phyloP scores from a whole-genome alignment of 2,888 invertebrate species.

The Pandemis heparana region DNA sequence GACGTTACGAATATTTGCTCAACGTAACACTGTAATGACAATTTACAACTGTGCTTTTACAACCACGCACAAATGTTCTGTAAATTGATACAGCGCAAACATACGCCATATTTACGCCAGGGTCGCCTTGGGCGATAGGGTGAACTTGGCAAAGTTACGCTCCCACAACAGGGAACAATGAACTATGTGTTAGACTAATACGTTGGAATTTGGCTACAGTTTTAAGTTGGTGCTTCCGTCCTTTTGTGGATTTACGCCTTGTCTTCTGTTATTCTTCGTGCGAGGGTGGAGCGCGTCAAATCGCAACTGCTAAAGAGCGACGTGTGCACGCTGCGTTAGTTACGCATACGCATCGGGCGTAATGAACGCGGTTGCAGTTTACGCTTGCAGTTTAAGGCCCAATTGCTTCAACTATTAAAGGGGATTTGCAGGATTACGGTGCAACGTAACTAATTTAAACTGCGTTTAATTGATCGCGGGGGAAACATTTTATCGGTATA shows the following conservation, averaged over 20 bases:
- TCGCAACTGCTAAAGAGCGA: slow-evolving; percentile 70
- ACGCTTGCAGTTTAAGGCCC: slow-evolving; percentile 56
- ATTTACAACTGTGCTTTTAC: slow-evolving; percentile 47
- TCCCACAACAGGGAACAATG: neutral
- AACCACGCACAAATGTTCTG: slow-evolving; percentile 67
- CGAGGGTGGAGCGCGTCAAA: slow-evolving; percentile 73
- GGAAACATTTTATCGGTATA: neutral
- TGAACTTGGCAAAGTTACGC: slow-evolving; percentile 49
- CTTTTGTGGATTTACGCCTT: slow-evolving; percentile 4
- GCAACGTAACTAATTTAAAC: slow-evolving; percentile 14
- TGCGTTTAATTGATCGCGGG: slow-evolving; percentile 12
- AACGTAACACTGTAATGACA: slow-evolving; percentile 36
- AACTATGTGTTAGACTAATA: neutral
- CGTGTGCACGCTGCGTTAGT: slow-evolving; percentile 74
- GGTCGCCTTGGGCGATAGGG: slow-evolving; percentile 53
- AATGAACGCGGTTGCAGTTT: slow-evolving; percentile 72
- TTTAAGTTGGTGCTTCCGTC: slow-evolving; percentile 1
- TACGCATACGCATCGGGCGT: slow-evolving; percentile 66
- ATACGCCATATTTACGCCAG: slow-evolving; percentile 62
- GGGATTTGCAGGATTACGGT: slow-evolving; percentile 32
- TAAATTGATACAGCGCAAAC: slow-evolving; percentile 76
- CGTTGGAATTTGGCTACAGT: neutral
- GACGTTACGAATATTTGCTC: slow-evolving; percentile 37
- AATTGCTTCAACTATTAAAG: slow-evolving; percentile 35
- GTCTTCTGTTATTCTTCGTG: slow-evolving; percentile 46